A percentile compares a stretch with the other conserved stretches of the same genome.
These are phyloP conservation scores for Serilophus lunatus DNA, from an alignment of 2,113 vertebrate genomes.

Conservation along the genomic window DNA sequence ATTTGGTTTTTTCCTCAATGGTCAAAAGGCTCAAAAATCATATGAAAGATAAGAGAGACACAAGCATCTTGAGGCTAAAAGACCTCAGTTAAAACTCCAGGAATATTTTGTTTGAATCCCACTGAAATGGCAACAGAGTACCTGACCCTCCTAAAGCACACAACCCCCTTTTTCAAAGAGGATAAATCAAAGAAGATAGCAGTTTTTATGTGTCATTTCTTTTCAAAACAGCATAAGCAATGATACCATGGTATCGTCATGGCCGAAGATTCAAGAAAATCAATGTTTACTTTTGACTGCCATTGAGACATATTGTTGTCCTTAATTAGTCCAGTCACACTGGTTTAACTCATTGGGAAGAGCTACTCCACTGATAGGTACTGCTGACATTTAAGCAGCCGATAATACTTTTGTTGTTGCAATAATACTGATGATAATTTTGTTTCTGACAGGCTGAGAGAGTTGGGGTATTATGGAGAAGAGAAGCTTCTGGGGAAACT, in stretches of 20 bases:
- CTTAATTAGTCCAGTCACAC: not conserved
- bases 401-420: not conserved
- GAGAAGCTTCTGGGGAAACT: not conserved
- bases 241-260: not conserved
- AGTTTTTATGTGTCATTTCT: not conserved
- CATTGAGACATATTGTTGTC: not conserved
- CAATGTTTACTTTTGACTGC: not conserved
- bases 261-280: not conserved
- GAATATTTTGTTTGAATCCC: not conserved
- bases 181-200: not conserved
- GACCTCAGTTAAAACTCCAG: not conserved
- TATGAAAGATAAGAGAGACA: not conserved
- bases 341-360: not conserved
- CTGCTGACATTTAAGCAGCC: not conserved
- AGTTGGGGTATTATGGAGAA: not conserved
- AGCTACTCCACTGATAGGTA: not conserved
- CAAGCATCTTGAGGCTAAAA: not conserved
- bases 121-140: not conserved
- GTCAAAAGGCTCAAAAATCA: not conserved
- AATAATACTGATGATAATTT: not conserved
- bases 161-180: not conserved
- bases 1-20: accelerated
- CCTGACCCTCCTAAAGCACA: not conserved
- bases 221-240: not conserved
- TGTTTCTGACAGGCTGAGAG: not conserved